Base-by-base conservation (phyloP, 2,113 vertebrate genomes). In the Epinephelus cyanopodus region DNA sequence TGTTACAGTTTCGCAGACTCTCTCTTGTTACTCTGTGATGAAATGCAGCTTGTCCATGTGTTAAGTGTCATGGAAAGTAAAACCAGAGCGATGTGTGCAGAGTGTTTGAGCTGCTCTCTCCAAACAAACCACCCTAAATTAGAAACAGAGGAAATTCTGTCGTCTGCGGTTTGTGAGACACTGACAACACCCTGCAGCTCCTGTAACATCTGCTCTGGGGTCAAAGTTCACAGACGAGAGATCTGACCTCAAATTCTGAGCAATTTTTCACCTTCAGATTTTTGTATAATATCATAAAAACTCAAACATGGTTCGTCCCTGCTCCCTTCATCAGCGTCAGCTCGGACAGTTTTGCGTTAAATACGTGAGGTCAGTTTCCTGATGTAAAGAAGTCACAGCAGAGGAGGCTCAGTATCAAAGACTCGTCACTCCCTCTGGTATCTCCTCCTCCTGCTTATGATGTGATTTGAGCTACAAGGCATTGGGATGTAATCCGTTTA, bases 401-500 rank as follows among this genome's bases (percentile, higher is more conserved):
- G 23, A 57, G 23, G 23, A 73, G 47, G 23, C 50, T 80, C 25
- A 39, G 4, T 15, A 68, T 74, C 39, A 82, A 64, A 81, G 29
- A 6, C 52, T 1, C 25, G 21, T 3, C 65, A 69, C 23, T 57
- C 6, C 13, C 75, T 62, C 15, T 27, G 5, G 42, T 27, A 42
- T 71, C 67, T 61, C 12, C 29, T 17, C 25, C 18, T 72, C 79
- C 42, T 50, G 37, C 25, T 56, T 9, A 27, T 74, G 60, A 74
- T 74, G 53, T 37, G 39, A 79, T 67, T 52, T 61, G 33, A 77
- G 65, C 77, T 86, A 60, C 82, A 56, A 73, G 66, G 68, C 39
- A 23, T 48, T 74, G 10, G 45, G 8, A n/a, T 82, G 77, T 88
- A 90, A 92, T 90, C 87, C 48, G 2, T 83, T 86, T 89, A 88